Percentiles rank a stretch among this genome's conserved stretches.
These are phyloP conservation scores for Caenorhabditis angaria DNA, from an alignment of 2,888 invertebrate genomes.

Conservation along the genomic window DNA sequence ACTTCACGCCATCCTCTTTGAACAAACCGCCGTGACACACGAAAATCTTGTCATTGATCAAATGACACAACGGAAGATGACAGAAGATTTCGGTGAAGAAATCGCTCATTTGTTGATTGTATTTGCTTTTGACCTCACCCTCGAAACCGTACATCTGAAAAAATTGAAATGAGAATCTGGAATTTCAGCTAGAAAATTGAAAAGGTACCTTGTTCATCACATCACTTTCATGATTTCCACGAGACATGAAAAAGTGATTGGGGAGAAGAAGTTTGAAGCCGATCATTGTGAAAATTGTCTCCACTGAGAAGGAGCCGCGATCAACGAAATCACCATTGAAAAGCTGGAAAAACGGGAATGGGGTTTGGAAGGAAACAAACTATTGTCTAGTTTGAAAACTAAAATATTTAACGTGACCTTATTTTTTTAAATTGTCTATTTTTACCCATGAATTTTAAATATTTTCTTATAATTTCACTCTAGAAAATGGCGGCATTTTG, in stretches of 20 bases:
- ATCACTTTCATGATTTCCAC: constrained; percentile 98
- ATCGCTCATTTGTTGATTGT: constrained; percentile 89
- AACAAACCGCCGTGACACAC: constrained; percentile 99
- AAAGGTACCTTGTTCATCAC: constrained; percentile 83
- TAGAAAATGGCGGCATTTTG: no score
- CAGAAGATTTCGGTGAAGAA: constrained; percentile 98
- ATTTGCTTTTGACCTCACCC: constrained; percentile 96
- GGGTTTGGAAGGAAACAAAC: no score
- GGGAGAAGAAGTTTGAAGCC: constrained; percentile 95
- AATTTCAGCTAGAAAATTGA: no score
- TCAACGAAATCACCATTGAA: constrained; percentile 99
- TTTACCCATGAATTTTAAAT: no score
- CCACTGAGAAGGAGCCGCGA: constrained; percentile 97
- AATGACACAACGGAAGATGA: constrained; percentile 93
- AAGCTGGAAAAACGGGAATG: constrained; percentile 77
- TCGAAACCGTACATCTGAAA: constrained; percentile 93
- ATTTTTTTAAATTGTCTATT: no score
- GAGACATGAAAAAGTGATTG: constrained; percentile 93
- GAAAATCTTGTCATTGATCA: constrained; percentile 85
- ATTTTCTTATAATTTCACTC: no score
- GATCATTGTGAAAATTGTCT: constrained; percentile 96
- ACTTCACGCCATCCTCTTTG: constrained; percentile 88
- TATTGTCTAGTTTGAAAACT: no score
- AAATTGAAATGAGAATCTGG: constrained; percentile 75
- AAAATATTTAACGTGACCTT: no score